A percentile compares a stretch with the other conserved stretches of the same genome.
Evolutionary conservation across 2,797 vertebrate genomes (phyloP).

Genomic region (Lagocephalus sceleratus): DNA sequence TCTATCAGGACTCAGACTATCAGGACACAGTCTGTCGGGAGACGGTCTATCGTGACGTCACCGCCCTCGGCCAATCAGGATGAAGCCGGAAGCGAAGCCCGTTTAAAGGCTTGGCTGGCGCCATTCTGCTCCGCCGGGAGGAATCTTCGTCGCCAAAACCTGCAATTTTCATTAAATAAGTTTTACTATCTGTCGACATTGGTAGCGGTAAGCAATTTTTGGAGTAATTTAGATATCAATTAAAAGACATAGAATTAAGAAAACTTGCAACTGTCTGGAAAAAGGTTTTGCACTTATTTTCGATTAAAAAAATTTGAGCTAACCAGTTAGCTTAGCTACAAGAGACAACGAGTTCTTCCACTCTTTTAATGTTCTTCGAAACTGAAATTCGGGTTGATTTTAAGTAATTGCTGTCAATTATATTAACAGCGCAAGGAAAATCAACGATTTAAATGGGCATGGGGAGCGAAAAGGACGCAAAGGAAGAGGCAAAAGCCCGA

Average conservation of each 20-base stretch:
- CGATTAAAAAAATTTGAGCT: not conserved
- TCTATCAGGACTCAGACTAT: too few relatives aligned
- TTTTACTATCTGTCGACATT: not conserved
- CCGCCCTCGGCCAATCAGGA: slow-evolving; percentile 46
- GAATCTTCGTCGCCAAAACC: not conserved
- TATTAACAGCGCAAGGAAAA: too few relatives aligned
- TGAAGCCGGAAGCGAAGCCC: not conserved
- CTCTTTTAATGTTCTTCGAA: too few relatives aligned
- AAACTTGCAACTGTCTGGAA: not conserved
- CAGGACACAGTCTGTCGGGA: too few relatives aligned
- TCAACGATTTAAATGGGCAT: slow-evolving; percentile 31
- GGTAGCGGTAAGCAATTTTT: not conserved
- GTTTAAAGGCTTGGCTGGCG: too few relatives aligned
- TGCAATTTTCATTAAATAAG: not conserved
- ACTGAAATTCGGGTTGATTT: too few relatives aligned
- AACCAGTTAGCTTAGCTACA: too few relatives aligned
- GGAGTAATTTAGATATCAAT: not conserved
- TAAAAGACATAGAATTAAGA: rapidly evolving
- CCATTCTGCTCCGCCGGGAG: rapidly evolving
- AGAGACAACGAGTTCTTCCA: too few relatives aligned
- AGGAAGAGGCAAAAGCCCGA: slow-evolving; percentile 33
- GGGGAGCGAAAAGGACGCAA: slow-evolving; percentile 54
- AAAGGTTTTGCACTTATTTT: not conserved
- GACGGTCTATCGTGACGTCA: not conserved
- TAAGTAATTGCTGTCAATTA: too few relatives aligned